Percentiles rank a stretch among this genome's conserved stretches.
Evolutionary conservation across 2,888 invertebrate genomes (phyloP).

Genomic region (Dioctria linearis): DNA sequence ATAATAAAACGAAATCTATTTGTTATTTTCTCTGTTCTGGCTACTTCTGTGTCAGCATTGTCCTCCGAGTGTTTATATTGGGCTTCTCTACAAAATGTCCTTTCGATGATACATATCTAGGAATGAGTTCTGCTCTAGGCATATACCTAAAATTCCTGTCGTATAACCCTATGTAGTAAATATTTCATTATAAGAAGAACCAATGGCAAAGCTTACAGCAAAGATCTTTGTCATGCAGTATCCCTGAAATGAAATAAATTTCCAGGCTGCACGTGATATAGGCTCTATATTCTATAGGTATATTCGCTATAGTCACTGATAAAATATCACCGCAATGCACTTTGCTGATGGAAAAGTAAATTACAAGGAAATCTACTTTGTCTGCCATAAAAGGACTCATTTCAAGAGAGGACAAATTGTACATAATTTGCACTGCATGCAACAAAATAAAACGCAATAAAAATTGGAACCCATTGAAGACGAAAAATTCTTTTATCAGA

Average conservation of each 20-base stretch:
- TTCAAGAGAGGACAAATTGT: conserved; percentile 40
- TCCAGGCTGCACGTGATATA: conserved; percentile 33
- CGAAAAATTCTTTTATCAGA: conserved; percentile 4
- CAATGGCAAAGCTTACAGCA: background rate
- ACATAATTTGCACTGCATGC: conserved; percentile 34
- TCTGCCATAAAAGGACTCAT: conserved; percentile 35
- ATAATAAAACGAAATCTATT: conserved; percentile 31
- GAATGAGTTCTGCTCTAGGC: too few species aligned
- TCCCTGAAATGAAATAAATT: conserved; percentile 17
- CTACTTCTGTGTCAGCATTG: background rate
- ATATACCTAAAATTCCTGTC: too few species aligned
- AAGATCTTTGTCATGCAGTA: conserved; percentile 33
- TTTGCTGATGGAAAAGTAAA: conserved; percentile 45
- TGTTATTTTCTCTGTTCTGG: background rate
- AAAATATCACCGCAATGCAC: conserved; percentile 13
- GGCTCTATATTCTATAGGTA: background rate
- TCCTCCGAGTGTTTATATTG: background rate
- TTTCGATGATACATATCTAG: too few species aligned
- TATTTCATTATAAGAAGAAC: conserved; percentile 39
- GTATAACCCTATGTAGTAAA: conserved; percentile 22
- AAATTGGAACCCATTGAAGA: conserved; percentile 12
- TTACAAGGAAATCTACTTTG: conserved; percentile 51
- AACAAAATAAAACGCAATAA: conserved; percentile 42
- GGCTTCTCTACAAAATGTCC: background rate
- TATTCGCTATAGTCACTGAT: conserved; percentile 6